Base-by-base conservation (phyloP, 1,140 invertebrate genomes). In the Bradysia coprophila region DNA sequence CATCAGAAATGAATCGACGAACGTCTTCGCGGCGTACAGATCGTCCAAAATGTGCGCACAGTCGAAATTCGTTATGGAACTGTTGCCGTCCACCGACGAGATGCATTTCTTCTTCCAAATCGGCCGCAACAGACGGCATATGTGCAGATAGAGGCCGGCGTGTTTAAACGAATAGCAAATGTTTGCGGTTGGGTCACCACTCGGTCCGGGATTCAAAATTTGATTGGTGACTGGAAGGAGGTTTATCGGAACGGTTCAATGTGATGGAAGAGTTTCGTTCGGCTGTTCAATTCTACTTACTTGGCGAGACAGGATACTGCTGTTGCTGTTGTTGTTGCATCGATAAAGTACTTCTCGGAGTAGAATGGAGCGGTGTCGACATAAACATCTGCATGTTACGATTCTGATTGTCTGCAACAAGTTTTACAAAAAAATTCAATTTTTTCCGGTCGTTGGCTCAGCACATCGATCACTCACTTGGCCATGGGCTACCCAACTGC, bases 71-170 rank as follows among this genome's bases (percentile, higher is more conserved):
- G 55, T 65, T 6, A 72, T 51, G 13, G 54, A 64, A 38, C 67
- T 68, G n/a, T 60, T 10, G 18, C 36, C 36, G 21, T 16, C 15
- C 3, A 11, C 18, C 3, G 36, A 18, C 4, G 21, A 69, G 4
- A 83, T 74, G 48, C 80, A 81, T 46, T 72, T 71, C 43, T 75
- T 56, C 50, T 75, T 75, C 86, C 86, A 90, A 43, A 90, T 69
- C 0, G 83, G 78, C 42, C 84, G 66, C 5, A 96, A 57, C 48
- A 96, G 81, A 46, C 91, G 72, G 20, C 82, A 76, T 8, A 94
- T 72, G 53, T 88, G 92, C 3, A 95, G 66, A 63, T 95, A 97
- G 0, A 98, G 66, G 1, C 88, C 90, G 57, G 92, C 88, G 54
- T 96, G 91, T 62, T 92, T 92, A 3, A 82, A 73, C 15, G 61